These are phyloP conservation scores for Nautilus pompilius DNA, from an alignment of 1,140 invertebrate species.

Conservation along the genomic window DNA sequence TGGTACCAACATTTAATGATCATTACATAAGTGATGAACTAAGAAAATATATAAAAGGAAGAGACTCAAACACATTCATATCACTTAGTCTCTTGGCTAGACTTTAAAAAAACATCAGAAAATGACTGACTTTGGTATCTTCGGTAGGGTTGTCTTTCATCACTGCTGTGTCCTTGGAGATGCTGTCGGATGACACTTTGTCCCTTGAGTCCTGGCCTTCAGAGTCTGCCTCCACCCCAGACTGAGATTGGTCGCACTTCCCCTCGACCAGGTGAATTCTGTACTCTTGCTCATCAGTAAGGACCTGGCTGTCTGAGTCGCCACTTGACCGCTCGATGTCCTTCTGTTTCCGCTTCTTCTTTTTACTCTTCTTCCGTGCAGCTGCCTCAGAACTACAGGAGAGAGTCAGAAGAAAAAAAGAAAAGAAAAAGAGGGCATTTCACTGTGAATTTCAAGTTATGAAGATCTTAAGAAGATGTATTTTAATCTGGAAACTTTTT, in stretches of 20 bases:
- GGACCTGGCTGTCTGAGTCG: constrained; percentile 45
- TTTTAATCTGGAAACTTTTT: too few species aligned
- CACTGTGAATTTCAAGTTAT: too few species aligned
- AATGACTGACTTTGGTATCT: constrained; percentile 1
- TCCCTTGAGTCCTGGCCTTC: constrained; percentile 35
- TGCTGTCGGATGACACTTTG: constrained; percentile 6
- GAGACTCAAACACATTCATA: too few species aligned
- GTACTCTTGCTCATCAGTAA: constrained; percentile 28
- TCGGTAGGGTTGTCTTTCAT: constrained; percentile 17
- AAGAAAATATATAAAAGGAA: too few species aligned
- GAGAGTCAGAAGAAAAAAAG: too few species aligned
- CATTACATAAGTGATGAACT: too few species aligned
- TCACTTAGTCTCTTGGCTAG: too few species aligned
- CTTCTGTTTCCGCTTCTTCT: constrained; percentile 38
- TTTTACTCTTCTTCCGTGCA: constrained; percentile 39
- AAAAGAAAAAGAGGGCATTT: too few species aligned
- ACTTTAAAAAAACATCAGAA: too few species aligned
- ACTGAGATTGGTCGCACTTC: constrained; percentile 26
- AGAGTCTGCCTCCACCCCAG: constrained; percentile 45
- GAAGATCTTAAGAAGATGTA: too few species aligned
- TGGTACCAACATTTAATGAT: too few species aligned
- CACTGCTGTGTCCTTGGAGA: constrained; percentile 10
- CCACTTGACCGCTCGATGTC: constrained; percentile 47
- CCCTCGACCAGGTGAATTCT: constrained; percentile 14
- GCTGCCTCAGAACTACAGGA: constrained; percentile 28